These are phyloP conservation scores for Tympanoctomys barrerae DNA, from an alignment of 2,797 vertebrate species.

Conservation along the genomic window DNA sequence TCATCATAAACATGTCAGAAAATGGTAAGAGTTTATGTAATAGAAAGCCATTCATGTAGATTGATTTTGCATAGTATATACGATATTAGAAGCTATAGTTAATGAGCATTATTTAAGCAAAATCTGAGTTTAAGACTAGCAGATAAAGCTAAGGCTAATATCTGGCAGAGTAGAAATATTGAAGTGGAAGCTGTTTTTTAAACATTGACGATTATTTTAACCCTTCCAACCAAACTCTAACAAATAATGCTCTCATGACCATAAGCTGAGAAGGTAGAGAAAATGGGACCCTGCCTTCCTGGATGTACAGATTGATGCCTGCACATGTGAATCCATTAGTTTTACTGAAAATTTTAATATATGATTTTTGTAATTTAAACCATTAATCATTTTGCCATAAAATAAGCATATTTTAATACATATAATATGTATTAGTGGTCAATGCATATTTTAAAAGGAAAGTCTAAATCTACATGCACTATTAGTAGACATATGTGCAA, in stretches of 20 bases:
- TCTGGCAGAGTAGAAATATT: conserved; percentile 40
- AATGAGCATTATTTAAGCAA: conserved; percentile 56
- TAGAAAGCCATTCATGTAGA: conserved; percentile 29
- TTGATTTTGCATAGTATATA: neutral
- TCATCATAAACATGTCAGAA: conserved; percentile 8
- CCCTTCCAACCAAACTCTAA: conserved; percentile 52
- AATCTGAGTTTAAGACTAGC: conserved; percentile 44
- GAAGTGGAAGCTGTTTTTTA: neutral
- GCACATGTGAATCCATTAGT: neutral
- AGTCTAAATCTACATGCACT: conserved; percentile 6
- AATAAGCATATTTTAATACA: neutral
- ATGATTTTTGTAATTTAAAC: conserved; percentile 22
- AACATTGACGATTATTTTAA: conserved; percentile 63
- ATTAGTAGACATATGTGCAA: conserved; percentile 16
- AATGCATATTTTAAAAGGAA: conserved; percentile 53
- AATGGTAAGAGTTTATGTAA: neutral
- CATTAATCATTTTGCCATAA: conserved; percentile 41
- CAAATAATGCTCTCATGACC: conserved; percentile 32
- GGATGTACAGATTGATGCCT: neutral
- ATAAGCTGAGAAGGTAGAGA: neutral
- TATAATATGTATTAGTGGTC: neutral
- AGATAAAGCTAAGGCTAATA: conserved; percentile 19
- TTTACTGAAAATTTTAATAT: conserved; percentile 25
- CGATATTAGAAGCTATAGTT: conserved; percentile 32
- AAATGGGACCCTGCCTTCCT: neutral